Evolutionary conservation across 2,113 vertebrate genomes (phyloP), one percentile per base, ranked within the genome.

Genomic region (Ranitomeya imitator): DNA sequence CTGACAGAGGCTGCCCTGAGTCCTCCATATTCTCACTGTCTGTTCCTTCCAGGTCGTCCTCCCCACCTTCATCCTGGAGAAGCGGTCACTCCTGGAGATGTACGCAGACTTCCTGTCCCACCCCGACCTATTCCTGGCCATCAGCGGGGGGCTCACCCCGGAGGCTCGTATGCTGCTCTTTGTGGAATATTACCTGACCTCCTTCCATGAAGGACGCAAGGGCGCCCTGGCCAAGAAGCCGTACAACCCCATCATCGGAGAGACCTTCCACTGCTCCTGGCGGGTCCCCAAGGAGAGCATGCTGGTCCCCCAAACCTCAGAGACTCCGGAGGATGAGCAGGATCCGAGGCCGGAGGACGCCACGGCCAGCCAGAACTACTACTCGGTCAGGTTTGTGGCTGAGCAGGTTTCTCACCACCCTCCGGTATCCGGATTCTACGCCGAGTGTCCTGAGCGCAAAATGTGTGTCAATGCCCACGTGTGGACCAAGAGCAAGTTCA

Each of bases 401-500:
- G 98, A 99, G 93, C 98, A 99, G 92, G 98, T 99, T 86, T 99
- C 98, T 85, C 98, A 99, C 90, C 98, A 99, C 89, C 98, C 98
- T 57, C 98, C 98, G 0, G 98, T 99, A 91, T 99, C 98, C 1
- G 98, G 98, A 90, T 99, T 99, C 94, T 99, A 99, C 5, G 97
- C 98, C 0, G 98, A 99, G 91, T 99, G 98, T 90, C 94, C 92
- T 18, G 98, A 99, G 91, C 96, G 93, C 90, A 95, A 93, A 90
- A 98, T 99, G 94, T 99, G 98, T 67, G 97, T 99, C 84, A 99
- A 98, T 88, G 97, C 97, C 0, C 98, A 99, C 0, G 95, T 99
- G 89, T 99, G 98, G 98, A 99, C 98, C 92, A 99, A 98, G 93
- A 99, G 98, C 95, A 99, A 99, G 94, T 99, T 99, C 93, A 96